Percentiles rank a stretch among this genome's conserved stretches.
These are phyloP conservation scores for Chalcis sispes DNA, from an alignment of 2,888 invertebrate genomes.

Conservation along the genomic window DNA sequence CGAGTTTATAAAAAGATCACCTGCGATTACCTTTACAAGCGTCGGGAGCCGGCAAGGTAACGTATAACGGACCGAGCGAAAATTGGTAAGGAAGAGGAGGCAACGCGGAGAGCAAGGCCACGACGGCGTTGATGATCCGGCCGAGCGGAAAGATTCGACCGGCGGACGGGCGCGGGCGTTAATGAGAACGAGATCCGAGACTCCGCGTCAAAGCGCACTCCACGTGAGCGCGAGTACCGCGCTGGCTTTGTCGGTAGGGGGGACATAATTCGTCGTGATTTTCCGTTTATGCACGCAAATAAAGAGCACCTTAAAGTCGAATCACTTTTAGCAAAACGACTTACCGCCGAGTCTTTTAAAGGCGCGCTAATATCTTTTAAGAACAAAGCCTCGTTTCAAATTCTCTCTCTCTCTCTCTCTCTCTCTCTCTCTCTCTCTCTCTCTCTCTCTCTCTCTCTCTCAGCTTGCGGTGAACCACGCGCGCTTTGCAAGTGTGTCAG, in stretches of 20 bases:
- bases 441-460: too few species aligned
- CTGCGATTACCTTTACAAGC: neutral
- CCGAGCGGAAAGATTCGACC: slow-evolving; percentile 15
- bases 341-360: neutral
- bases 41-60: neutral
- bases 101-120: neutral
- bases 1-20: neutral
- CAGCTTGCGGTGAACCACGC: too few species aligned
- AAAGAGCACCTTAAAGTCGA: slow-evolving; percentile 40
- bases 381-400: neutral
- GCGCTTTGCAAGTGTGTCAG: too few species aligned
- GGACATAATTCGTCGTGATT: too few species aligned
- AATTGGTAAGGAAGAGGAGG: neutral
- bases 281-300: neutral
- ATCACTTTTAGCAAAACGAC: slow-evolving; percentile 33
- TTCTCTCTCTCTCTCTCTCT: too few species aligned
- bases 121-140: neutral
- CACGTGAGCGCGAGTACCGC: too few species aligned
- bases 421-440: too few species aligned
- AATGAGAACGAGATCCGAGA: slow-evolving; percentile 21
- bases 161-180: neutral
- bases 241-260: neutral
- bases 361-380: neutral
- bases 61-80: neutral
- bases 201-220: too few species aligned